A percentile compares a stretch with the other conserved stretches of the same genome.
Evolutionary conservation across 2,888 invertebrate genomes (phyloP).

Genomic region (Chirona hameri): DNA sequence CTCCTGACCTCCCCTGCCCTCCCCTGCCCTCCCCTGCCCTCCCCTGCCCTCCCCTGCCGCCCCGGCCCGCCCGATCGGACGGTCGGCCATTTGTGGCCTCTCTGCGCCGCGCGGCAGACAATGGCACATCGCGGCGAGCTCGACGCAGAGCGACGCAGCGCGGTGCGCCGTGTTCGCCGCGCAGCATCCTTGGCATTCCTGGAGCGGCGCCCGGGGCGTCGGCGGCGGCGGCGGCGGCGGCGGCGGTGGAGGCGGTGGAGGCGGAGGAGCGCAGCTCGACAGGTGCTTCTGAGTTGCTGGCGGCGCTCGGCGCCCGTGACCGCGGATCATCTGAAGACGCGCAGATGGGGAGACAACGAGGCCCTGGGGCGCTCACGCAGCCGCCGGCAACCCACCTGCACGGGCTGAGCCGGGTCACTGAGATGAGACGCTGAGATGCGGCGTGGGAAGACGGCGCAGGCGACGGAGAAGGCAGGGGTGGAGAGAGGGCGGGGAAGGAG

Average conservation of each 20-base stretch:
- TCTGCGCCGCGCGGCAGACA: not conserved
- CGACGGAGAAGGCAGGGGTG: no score
- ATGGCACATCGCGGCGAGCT: not conserved
- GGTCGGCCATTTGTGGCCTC: not conserved
- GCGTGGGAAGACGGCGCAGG: no score
- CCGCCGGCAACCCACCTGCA: not conserved
- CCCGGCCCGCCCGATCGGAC: no score
- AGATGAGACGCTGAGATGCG: no score
- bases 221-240: not conserved
- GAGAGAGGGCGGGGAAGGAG: no score
- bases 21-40: no score
- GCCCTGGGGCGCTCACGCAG: not conserved
- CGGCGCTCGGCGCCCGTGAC: not conserved
- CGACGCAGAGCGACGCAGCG: not conserved
- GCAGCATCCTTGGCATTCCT: slow-evolving; percentile 25
- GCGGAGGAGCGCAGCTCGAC: not conserved
- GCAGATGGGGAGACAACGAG: not conserved
- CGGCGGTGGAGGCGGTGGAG: not conserved
- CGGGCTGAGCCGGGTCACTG: no score
- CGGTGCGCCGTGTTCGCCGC: not conserved
- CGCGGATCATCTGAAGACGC: not conserved
- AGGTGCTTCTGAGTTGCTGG: not conserved
- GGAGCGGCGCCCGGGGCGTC: not conserved
- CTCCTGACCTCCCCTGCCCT: no score
- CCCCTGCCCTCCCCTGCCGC: no score